These are phyloP conservation scores for Aegithalos caudatus DNA, from an alignment of 2,113 vertebrate genomes.

Conservation along the genomic window DNA sequence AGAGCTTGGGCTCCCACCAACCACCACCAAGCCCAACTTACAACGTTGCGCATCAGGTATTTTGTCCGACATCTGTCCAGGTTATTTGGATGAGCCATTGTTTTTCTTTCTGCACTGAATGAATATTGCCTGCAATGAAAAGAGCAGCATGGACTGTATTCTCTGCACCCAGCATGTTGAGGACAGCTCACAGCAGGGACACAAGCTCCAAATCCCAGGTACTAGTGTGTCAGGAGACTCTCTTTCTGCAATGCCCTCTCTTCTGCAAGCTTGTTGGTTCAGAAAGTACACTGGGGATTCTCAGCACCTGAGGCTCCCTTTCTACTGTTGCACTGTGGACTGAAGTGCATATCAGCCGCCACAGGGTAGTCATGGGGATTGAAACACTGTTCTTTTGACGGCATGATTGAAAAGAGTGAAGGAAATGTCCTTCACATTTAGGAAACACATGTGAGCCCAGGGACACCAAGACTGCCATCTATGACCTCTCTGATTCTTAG, in stretches of 20 bases:
- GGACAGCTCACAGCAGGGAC: neutral
- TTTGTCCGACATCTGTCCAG: conserved; percentile 82
- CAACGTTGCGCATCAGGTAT: conserved; percentile 80
- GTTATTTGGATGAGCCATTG: conserved; percentile 80
- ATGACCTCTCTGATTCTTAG: neutral
- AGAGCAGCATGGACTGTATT: neutral
- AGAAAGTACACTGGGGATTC: neutral
- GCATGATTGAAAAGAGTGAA: neutral
- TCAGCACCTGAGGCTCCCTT: neutral
- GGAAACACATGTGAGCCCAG: neutral
- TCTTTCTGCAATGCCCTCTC: neutral
- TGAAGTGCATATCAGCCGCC: fast-evolving
- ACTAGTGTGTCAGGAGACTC: neutral
- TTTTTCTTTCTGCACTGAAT: conserved; percentile 72
- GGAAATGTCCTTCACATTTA: neutral
- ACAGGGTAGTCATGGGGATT: neutral
- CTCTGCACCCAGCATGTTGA: neutral
- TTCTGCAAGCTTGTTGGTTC: neutral
- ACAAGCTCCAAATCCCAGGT: neutral
- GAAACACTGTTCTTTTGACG: neutral
- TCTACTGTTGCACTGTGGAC: neutral
- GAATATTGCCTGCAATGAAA: conserved; percentile 80
- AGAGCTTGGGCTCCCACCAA: neutral
- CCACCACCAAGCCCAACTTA: conserved; percentile 51
- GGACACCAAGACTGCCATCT: neutral